Base-by-base conservation (phyloP, 2,888 invertebrate genomes). In the Chymomyza caudatula region DNA sequence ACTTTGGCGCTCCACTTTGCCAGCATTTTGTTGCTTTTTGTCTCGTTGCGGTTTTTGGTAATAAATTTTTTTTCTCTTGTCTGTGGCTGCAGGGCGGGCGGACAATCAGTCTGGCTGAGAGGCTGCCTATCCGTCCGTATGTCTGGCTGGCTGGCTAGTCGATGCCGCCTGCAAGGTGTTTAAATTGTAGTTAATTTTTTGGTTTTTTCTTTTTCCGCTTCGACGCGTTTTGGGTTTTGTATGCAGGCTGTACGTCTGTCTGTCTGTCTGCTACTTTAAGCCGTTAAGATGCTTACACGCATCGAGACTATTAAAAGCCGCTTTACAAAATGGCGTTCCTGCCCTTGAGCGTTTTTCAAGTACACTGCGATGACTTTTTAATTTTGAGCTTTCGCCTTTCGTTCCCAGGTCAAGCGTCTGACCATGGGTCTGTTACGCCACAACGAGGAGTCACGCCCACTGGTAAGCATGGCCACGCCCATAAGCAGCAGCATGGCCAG, bases 341-440 rank as follows among this genome's bases (percentile, higher is more conserved):
- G 53, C n/a, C 53, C 53, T 29, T 53, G 53, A 13, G 19, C 51
- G 29, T 11, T 37, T n/a, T 53, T 53, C 53, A 53, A 23, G 23
- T 20, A 5, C 23, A 53, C 2, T 13, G 8, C 13, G 15, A 17
- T 15, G 47, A 47, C 47, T 47, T n/a, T 55, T 15, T 29, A 29
- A 42, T 56, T 43, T 43, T 43, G 56, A 20, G 15, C n/a, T 56
- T n/a, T 43, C 13, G 19, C 42, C 19, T 22, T 56, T 56, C 11
- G 42, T 17, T 20, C 63, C 29, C 66, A 89, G 89, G 94, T 94
- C 90, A 95, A 94, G 90, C 92, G 95, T 63, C 92, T 96, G 73
- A 94, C 95, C 47, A 93, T 95, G 93, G 95, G 95, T 11, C 90
- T 95, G 64, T 93, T 94, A 59, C 93, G 93, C 0, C 92, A 92